Conservation (phyloP, 2,113 vertebrate species). For the Indri indri region DNA sequence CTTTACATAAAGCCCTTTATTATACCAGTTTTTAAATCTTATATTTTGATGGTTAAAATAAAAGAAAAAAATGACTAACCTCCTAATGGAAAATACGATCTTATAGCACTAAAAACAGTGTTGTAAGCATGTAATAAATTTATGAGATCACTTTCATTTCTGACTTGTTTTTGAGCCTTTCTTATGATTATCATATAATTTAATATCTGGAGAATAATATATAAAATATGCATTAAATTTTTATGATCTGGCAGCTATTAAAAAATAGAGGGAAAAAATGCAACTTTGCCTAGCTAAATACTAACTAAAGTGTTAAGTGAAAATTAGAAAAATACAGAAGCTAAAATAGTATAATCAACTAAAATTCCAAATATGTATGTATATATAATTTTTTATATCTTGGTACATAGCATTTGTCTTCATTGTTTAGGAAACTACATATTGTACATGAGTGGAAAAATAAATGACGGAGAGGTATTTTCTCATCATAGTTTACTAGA, state of each 20-base stretch:
- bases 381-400: conserved; percentile 53
- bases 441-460: conserved; percentile 62
- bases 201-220: conserved; percentile 42
- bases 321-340: conserved; percentile 71
- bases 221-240: conserved; percentile 65
- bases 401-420: conserved; percentile 9
- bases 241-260: conserved; percentile 37
- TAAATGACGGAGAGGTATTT: conserved; percentile 59
- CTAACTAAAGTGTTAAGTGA: conserved; percentile 69
- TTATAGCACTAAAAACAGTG: conserved; percentile 59
- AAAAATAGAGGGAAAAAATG: conserved; percentile 63
- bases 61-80: conserved; percentile 62
- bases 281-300: conserved; percentile 57
- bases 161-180: conserved; percentile 63
- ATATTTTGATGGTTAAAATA: conserved; percentile 74
- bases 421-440: conserved; percentile 70
- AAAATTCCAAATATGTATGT: conserved; percentile 74
- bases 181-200: conserved; percentile 14
- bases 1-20: conserved; percentile 75
- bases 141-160: conserved; percentile 71
- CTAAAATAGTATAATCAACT: conserved; percentile 69
- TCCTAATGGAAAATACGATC: conserved; percentile 68
- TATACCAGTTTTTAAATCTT: conserved; percentile 71
- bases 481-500: conserved; percentile 63
- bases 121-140: conserved; percentile 70